Percentiles rank a stretch among this genome's conserved stretches.
These are phyloP conservation scores for Drosophila algonquin DNA, from an alignment of 2,888 invertebrate species.

Conservation along the genomic window DNA sequence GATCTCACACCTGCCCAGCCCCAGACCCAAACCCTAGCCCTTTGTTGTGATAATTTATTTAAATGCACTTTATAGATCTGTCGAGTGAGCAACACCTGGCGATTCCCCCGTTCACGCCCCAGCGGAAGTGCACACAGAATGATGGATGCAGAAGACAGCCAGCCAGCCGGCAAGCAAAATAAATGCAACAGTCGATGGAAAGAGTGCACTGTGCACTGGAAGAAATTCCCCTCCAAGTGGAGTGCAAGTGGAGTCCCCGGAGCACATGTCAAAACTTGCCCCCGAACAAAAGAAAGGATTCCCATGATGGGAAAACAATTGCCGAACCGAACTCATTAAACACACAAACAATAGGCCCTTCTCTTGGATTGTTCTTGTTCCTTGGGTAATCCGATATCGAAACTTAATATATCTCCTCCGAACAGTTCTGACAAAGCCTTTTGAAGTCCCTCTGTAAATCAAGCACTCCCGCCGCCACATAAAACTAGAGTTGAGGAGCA, in stretches of 20 bases:
- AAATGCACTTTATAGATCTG: constrained; percentile 67
- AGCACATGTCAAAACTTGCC: constrained; percentile 63
- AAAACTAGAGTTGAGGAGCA: constrained; percentile 54
- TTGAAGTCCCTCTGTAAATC: constrained; percentile 43
- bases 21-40: constrained; percentile 6
- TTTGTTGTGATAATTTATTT: constrained; percentile 68
- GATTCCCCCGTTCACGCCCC: constrained; percentile 23
- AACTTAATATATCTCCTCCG: constrained; percentile 58
- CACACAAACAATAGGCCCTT: constrained; percentile 56
- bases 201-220: constrained; percentile 32
- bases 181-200: constrained; percentile 16
- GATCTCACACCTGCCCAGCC: constrained; percentile 27
- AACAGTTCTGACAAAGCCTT: constrained; percentile 55
- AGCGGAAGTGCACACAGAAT: constrained; percentile 45
- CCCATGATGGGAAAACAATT: constrained; percentile 47
- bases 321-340: constrained; percentile 62
- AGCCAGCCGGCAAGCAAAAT: constrained; percentile 37
- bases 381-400: constrained; percentile 64
- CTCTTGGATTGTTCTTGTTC: constrained; percentile 33
- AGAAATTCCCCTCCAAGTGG: constrained; percentile 1
- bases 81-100: constrained; percentile 58
- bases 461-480: constrained; percentile 47
- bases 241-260: not conserved
- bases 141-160: constrained; percentile 18
- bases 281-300: constrained; percentile 22